A percentile compares a stretch with the other conserved stretches of the same genome.
Evolutionary conservation across 2,113 vertebrate species (phyloP).

Genomic region (Zosterops japonicus): DNA sequence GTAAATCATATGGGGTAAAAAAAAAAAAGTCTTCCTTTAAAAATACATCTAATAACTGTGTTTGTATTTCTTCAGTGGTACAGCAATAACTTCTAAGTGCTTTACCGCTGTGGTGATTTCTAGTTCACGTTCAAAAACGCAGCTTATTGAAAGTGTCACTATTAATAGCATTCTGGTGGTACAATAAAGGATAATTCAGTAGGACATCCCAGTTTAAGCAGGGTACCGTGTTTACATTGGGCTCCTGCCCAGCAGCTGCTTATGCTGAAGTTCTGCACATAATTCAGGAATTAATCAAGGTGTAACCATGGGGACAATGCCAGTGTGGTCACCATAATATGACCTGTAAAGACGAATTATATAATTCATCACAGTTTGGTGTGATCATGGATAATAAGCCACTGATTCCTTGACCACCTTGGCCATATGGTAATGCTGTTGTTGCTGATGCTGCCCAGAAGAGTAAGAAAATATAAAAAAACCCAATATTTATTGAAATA

Average conservation of each 20-base stretch:
- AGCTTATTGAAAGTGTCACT: conserved; percentile 10
- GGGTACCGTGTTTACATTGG: conserved; percentile 9
- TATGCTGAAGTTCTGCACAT: not conserved
- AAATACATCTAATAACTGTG: conserved; percentile 2
- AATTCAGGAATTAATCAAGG: conserved; percentile 33
- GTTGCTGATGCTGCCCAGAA: not conserved
- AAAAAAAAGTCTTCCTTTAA: not conserved
- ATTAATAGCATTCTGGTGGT: conserved; percentile 36
- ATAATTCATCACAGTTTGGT: not conserved
- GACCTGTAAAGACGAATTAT: not conserved
- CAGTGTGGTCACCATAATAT: not conserved
- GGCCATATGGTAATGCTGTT: not conserved
- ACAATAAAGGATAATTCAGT: conserved; percentile 13
- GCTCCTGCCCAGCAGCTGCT: conserved; percentile 34
- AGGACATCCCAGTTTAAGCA: conserved; percentile 39
- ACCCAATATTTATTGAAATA: not conserved
- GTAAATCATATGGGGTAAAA: not conserved
- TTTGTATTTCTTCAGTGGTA: not conserved
- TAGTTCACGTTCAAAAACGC: conserved; percentile 17
- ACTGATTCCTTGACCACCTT: not conserved
- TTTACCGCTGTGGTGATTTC: conserved; percentile 32
- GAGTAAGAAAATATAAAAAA: not conserved
- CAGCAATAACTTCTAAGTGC: not conserved
- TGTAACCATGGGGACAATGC: conserved; percentile 11
- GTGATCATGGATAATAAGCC: not conserved